These are phyloP conservation scores for Apis mellifera DNA, from an alignment of 1,140 invertebrate genomes.

Conservation along the genomic window Amel_HAv3.1 CM009941.2:8939001-8939500, in stretches of 20 bases:
- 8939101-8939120: neutral
- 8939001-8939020: too few relatives aligned
- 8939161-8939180: slow-evolving; percentile 14
- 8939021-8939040: too few relatives aligned
- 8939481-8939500: too few relatives aligned
- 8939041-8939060: too few relatives aligned
- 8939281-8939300: neutral
- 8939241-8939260: slow-evolving; percentile 19
- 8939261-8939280: slow-evolving; percentile 43
- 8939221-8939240: slow-evolving; percentile 37
- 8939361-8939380: neutral
- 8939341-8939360: neutral
- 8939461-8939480: too few relatives aligned
- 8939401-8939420: too few relatives aligned
- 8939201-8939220: slow-evolving; percentile 12
- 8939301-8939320: neutral
- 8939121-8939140: neutral
- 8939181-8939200: slow-evolving; percentile 14
- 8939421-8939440: too few relatives aligned
- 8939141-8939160: slow-evolving; percentile 29
- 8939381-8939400: too few relatives aligned
- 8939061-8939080: neutral
- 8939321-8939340: neutral
- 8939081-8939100: neutral
- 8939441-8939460: too few relatives aligned